Conservation (phyloP, 2,113 vertebrate genomes). For the Heterotilapia buettikoferi region DNA sequence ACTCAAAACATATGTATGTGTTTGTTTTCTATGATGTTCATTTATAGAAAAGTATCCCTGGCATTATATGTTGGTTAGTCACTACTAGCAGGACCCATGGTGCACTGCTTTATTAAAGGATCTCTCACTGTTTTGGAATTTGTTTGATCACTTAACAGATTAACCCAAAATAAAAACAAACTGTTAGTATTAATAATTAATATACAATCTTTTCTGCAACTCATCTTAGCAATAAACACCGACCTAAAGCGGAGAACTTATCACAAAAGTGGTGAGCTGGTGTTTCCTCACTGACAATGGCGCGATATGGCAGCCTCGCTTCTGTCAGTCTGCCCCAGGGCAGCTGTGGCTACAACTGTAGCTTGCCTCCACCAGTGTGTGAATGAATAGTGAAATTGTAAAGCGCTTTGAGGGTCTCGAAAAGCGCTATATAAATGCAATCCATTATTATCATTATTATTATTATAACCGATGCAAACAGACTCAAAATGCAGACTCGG, state of each 20-base stretch:
- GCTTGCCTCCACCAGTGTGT: not conserved
- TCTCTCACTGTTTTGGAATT: not conserved
- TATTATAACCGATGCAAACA: not conserved
- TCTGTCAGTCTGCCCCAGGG: not conserved
- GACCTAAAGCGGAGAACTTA: fast-evolving
- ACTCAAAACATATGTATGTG: not conserved
- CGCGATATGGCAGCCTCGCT: fast-evolving
- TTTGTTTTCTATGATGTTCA: not conserved
- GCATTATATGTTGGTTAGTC: not conserved
- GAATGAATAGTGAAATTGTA: not conserved
- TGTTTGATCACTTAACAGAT: not conserved
- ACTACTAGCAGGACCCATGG: not conserved
- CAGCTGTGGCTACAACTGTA: not conserved
- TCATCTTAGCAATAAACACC: not conserved
- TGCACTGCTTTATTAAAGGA: not conserved
- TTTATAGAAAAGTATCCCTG: not conserved
- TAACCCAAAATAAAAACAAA: not conserved
- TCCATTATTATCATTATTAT: not conserved
- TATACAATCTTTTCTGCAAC: not conserved
- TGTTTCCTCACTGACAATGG: not conserved
- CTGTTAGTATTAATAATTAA: not conserved
- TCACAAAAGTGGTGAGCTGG: not conserved
- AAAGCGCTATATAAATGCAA: not conserved
- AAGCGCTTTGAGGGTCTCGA: not conserved
- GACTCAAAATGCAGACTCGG: not conserved